phyloP scores from a whole-genome alignment of 2,113 vertebrate species.

The Urocitellus parryii region DNA sequence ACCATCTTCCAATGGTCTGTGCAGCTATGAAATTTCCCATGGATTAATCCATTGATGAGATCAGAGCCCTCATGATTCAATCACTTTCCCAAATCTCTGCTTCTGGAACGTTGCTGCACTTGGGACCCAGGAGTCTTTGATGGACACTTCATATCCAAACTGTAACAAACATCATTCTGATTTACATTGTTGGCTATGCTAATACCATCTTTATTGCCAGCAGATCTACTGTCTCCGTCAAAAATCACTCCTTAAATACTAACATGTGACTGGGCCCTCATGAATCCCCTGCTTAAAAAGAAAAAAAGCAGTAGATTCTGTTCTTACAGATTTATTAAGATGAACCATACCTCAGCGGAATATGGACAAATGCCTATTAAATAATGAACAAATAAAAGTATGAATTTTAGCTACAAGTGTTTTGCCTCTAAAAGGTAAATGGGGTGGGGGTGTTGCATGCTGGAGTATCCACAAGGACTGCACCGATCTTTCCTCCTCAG shows the following conservation, averaged over 20 bases:
- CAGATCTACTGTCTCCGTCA: neutral
- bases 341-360: neutral
- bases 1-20: too few species aligned
- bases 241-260: neutral
- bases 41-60: too few species aligned
- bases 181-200: neutral
- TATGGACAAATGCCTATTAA: neutral
- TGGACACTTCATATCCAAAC: neutral
- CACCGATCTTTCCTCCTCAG: too few species aligned
- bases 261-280: neutral
- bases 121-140: too few species aligned
- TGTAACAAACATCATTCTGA: neutral
- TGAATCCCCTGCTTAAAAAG: neutral
- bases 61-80: too few species aligned
- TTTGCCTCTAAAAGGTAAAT: neutral
- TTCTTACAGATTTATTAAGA: neutral
- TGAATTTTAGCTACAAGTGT: neutral
- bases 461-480: neutral
- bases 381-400: neutral
- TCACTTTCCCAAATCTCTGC: too few species aligned
- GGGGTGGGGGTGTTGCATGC: rapidly evolving
- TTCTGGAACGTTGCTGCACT: too few species aligned
- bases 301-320: neutral
- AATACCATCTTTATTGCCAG: neutral
- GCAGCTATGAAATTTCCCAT: too few species aligned